These are phyloP conservation scores for Hirundo rustica DNA, from an alignment of 2,797 vertebrate genomes.

Conservation along the genomic window DNA sequence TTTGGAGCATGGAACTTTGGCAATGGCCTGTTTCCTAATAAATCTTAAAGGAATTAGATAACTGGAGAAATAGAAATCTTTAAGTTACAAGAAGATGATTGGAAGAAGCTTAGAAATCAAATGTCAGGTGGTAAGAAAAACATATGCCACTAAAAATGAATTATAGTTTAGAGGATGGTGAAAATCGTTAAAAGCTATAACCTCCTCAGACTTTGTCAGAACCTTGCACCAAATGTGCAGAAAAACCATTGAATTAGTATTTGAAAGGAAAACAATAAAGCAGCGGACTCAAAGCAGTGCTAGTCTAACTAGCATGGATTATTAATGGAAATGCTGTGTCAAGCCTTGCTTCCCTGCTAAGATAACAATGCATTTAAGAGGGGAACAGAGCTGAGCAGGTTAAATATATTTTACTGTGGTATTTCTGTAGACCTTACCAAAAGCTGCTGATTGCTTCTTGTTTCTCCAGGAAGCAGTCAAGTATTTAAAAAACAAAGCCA, in stretches of 20 bases:
- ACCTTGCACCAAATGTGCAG: background rate
- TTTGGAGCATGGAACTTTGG: background rate
- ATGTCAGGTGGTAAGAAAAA: background rate
- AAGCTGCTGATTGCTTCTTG: background rate
- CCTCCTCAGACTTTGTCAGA: background rate
- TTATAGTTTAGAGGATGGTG: background rate
- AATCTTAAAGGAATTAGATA: background rate
- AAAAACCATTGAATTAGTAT: background rate
- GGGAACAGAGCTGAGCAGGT: background rate
- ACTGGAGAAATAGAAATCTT: background rate
- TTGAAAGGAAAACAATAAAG: background rate
- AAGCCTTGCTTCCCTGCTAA: background rate
- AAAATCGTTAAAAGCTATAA: background rate
- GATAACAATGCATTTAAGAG: background rate
- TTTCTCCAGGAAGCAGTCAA: background rate
- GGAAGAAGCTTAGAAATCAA: background rate
- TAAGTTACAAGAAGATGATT: background rate
- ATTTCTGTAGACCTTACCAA: background rate
- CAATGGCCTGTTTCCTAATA: background rate
- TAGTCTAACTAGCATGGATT: background rate
- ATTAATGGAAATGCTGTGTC: background rate
- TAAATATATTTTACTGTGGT: background rate
- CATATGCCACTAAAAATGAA: background rate
- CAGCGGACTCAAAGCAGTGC: background rate
- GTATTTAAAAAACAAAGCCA: background rate